A percentile compares a stretch with the other conserved stretches of the same genome.
Conservation (phyloP, 2,888 invertebrate species). For the Phania funesta region DNA sequence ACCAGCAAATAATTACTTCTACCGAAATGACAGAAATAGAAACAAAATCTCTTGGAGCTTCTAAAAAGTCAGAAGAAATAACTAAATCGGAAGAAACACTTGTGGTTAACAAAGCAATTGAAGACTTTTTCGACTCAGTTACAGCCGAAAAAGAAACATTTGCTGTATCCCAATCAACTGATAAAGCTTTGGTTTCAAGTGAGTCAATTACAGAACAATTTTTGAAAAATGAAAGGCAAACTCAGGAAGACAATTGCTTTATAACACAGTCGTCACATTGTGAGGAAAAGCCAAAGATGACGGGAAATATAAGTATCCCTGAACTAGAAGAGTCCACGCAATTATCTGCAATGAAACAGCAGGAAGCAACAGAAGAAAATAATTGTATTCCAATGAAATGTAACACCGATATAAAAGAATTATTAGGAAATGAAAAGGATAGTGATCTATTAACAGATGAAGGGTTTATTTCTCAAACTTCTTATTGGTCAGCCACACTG, state of each 20-base stretch:
- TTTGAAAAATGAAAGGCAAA: constrained; percentile 9
- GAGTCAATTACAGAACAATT: not conserved
- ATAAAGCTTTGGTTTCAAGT: not conserved
- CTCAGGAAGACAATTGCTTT: constrained; percentile 54
- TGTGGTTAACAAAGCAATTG: not conserved
- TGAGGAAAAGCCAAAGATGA: constrained; percentile 43
- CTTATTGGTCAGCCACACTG: constrained; percentile 76
- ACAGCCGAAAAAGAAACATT: not conserved
- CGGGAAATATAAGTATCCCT: constrained; percentile 15
- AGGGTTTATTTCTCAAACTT: constrained; percentile 73
- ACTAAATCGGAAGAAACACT: too few species aligned
- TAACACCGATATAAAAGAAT: not conserved
- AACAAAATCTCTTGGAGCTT: not conserved
- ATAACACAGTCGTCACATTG: constrained; percentile 74
- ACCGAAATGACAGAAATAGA: constrained; percentile 1
- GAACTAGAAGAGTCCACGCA: not conserved
- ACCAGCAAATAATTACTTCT: not conserved
- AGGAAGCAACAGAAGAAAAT: not conserved
- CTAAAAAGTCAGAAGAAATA: not conserved
- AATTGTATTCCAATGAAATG: not conserved
- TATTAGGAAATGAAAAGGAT: not conserved
- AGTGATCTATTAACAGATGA: not conserved
- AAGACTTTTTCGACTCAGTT: not conserved
- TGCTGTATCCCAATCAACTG: not conserved
- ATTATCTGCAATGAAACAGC: not conserved